phyloP scores from a whole-genome alignment of 2,113 vertebrate genomes.

The Pseudonaja textilis region DNA sequence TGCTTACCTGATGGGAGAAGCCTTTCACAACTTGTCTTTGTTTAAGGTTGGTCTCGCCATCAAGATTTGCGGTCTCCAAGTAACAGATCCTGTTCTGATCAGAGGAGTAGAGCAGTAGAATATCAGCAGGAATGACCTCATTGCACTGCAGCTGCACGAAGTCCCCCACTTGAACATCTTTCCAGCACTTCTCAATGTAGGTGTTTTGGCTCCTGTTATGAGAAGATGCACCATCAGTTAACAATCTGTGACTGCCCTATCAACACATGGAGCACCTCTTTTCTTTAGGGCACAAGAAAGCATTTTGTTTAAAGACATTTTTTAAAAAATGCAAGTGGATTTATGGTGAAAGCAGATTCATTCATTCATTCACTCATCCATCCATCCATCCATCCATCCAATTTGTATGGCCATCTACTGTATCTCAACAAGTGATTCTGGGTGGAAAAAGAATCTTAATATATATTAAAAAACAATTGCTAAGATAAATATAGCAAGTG shows the following conservation, averaged over 20 bases:
- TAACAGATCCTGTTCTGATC: constrained; percentile 83
- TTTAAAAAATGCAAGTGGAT: neutral
- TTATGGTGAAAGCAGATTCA: neutral
- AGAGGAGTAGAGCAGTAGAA: constrained; percentile 86
- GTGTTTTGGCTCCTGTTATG: constrained; percentile 70
- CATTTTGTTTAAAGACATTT: neutral
- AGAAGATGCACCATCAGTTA: constrained; percentile 1
- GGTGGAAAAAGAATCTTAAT: neutral
- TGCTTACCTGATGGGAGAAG: constrained; percentile 65
- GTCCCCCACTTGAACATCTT: constrained; percentile 88
- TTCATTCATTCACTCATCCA: neutral
- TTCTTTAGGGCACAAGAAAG: neutral
- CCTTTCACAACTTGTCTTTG: constrained; percentile 75
- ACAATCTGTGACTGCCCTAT: neutral
- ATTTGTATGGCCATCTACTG: neutral
- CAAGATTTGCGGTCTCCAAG: constrained; percentile 88
- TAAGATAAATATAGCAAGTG: neutral
- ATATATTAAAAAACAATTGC: neutral
- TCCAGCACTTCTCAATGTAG: constrained; percentile 82
- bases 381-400: neutral
- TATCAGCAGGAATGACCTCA: constrained; percentile 89
- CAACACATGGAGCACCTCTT: fast-evolving
- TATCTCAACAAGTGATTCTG: neutral
- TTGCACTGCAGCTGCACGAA: constrained; percentile 87
- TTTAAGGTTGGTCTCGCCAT: constrained; percentile 96